Evolutionary conservation across 1,140 invertebrate genomes (phyloP).

Genomic region (Gerris buenoi): DNA sequence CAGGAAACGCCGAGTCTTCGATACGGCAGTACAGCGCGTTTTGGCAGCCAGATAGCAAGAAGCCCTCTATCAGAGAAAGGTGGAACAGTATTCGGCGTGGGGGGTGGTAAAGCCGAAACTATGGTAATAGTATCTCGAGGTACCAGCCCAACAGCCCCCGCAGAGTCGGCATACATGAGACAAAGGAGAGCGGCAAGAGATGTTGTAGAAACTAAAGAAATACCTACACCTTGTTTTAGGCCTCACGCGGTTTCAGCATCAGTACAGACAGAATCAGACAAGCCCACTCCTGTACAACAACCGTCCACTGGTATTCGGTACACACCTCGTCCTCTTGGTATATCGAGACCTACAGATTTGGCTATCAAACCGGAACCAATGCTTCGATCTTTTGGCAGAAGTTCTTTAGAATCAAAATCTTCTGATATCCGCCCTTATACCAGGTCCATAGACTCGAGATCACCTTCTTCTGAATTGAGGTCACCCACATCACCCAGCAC

Average conservation of each 20-base stretch:
- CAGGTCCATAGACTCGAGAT: not conserved
- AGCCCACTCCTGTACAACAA: conserved; percentile 4
- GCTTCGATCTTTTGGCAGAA: not conserved
- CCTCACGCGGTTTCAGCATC: conserved; percentile 9
- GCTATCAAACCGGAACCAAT: not conserved
- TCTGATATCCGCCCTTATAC: not conserved
- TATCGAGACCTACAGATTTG: conserved; percentile 17
- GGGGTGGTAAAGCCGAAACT: conserved; percentile 9
- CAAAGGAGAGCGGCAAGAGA: conserved; percentile 50
- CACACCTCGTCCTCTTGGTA: conserved; percentile 14
- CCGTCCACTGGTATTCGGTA: conserved; percentile 7
- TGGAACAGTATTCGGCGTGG: conserved; percentile 21
- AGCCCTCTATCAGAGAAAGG: conserved; percentile 21
- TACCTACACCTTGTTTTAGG: conserved; percentile 13
- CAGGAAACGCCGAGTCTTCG: conserved; percentile 13
- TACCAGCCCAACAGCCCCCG: conserved; percentile 56
- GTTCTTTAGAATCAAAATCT: not conserved
- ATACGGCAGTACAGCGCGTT: conserved; percentile 18
- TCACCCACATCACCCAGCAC: not conserved
- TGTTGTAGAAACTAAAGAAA: not conserved
- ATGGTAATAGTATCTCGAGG: conserved; percentile 50
- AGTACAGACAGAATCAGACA: conserved; percentile 16
- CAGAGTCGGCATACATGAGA: conserved; percentile 42
- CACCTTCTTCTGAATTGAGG: conserved; percentile 3
- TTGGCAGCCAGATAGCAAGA: conserved; percentile 20